Evolutionary conservation across 2,797 vertebrate species (phyloP).

Genomic region (Manis crassicaudata): DNA sequence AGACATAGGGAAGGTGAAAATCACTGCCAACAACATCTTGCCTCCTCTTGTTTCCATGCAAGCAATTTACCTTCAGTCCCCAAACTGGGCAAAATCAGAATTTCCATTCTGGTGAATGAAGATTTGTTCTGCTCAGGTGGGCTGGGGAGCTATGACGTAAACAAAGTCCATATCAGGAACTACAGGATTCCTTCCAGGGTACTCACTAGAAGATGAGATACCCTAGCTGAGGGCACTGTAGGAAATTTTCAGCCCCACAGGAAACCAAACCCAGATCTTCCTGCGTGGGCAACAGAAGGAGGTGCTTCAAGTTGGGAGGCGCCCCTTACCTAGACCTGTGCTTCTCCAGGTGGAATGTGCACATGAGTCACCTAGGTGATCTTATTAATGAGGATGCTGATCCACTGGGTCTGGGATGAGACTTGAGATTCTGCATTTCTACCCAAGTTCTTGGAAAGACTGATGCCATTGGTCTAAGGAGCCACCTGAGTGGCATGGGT

Average conservation of each 20-base stretch:
- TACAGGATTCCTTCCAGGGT: not conserved
- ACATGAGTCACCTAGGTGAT: accelerated
- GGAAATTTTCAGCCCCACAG: not conserved
- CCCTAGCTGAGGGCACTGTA: not conserved
- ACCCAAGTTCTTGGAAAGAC: not conserved
- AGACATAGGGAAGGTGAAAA: not conserved
- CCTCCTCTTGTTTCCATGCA: not conserved
- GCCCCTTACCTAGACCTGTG: not conserved
- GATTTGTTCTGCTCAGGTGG: not conserved
- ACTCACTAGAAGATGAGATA: not conserved
- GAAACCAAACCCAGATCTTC: not conserved
- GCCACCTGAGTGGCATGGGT: not conserved
- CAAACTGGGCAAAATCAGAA: not conserved
- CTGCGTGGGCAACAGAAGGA: not conserved
- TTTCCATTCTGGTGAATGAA: not conserved
- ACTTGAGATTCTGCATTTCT: not conserved
- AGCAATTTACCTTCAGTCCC: not conserved
- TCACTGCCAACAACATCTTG: not conserved
- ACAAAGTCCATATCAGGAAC: not conserved
- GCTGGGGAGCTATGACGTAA: not conserved
- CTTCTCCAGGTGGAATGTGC: not conserved
- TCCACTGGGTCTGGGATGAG: not conserved
- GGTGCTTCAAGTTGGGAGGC: not conserved
- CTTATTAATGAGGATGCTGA: not conserved
- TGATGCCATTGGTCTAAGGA: not conserved